Conservation (phyloP, 2,888 invertebrate genomes). For the Omphaloscelis lunosa region DNA sequence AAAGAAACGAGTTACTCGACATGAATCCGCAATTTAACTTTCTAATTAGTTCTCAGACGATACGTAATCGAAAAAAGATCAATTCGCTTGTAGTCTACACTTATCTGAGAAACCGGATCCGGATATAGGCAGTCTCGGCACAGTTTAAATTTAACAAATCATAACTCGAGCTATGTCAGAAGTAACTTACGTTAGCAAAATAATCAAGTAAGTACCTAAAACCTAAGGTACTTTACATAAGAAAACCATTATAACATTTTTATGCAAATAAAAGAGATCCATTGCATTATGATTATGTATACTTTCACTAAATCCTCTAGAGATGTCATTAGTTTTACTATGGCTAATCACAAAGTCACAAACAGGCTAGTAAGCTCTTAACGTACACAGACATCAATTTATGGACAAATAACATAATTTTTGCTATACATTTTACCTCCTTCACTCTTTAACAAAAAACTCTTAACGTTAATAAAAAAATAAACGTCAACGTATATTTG, state of each 20-base stretch:
- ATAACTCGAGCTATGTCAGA: conserved; percentile 1
- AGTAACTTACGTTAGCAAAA: neutral
- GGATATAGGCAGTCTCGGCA: conserved; percentile 14
- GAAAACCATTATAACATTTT: neutral
- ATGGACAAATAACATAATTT: neutral
- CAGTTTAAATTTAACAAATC: neutral
- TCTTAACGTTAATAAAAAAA: conserved; percentile 11
- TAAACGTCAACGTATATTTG: conserved; percentile 6
- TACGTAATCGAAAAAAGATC: conserved; percentile 13
- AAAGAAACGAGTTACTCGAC: neutral
- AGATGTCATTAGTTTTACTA: neutral
- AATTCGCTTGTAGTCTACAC: conserved; percentile 12
- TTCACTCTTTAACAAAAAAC: neutral
- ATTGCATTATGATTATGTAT: neutral
- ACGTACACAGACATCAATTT: neutral
- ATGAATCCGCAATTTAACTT: conserved; percentile 32
- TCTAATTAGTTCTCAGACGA: conserved; percentile 34
- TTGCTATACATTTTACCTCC: conserved; percentile 7
- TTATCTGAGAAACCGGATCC: conserved; percentile 17
- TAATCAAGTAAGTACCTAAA: neutral
- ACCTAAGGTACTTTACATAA: neutral
- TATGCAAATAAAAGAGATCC: neutral
- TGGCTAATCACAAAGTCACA: neutral
- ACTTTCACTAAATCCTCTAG: conserved; percentile 13
- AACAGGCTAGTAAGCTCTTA: neutral